Conservation (phyloP, 2,113 vertebrate species). For the Neolamprologus tretocephalus region DNA sequence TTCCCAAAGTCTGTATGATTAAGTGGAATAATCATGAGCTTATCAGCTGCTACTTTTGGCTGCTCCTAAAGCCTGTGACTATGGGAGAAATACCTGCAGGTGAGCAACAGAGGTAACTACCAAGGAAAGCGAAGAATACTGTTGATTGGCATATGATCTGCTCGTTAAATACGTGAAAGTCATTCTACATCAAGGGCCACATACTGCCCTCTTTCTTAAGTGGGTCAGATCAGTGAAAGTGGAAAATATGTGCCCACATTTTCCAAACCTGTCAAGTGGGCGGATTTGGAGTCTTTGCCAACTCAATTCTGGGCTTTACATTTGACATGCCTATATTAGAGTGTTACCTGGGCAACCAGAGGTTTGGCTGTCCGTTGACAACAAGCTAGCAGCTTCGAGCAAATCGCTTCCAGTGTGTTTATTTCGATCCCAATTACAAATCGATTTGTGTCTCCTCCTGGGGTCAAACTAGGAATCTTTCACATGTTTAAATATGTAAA, state of each 20-base stretch:
- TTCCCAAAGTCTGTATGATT: not conserved
- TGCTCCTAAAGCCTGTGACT: not conserved
- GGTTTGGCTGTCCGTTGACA: not conserved
- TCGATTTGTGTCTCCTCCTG: not conserved
- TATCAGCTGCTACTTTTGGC: not conserved
- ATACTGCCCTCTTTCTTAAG: not conserved
- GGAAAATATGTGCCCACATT: not conserved
- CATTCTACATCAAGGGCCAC: not conserved
- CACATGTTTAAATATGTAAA: not conserved
- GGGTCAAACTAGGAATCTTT: not conserved
- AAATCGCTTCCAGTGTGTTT: not conserved
- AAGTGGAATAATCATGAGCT: not conserved
- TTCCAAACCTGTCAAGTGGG: not conserved
- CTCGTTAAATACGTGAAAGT: not conserved
- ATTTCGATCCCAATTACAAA: not conserved
- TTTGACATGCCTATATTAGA: not conserved
- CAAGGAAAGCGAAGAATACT: not conserved
- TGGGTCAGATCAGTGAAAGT: not conserved
- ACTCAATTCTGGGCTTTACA: not conserved
- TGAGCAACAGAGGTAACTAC: not conserved
- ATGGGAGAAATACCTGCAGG: not conserved
- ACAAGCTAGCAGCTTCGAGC: not conserved
- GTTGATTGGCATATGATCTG: not conserved
- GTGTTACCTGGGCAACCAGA: not conserved
- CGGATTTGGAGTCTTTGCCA: not conserved